Evolutionary conservation across 2,113 vertebrate species (phyloP).

Genomic region (Dicaeum eximium): DNA sequence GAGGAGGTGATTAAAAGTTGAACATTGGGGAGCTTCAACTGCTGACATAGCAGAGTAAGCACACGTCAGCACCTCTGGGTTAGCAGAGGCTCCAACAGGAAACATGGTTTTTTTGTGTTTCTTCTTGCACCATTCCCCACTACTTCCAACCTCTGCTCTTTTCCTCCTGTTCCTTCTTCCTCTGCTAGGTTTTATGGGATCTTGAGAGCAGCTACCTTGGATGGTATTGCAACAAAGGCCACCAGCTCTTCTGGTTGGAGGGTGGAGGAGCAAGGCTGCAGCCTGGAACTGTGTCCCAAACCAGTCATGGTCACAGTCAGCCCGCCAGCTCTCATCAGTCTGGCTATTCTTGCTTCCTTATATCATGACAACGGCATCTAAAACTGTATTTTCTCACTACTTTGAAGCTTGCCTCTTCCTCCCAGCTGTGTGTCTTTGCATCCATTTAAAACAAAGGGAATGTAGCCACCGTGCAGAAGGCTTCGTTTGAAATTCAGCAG

Average conservation of each 20-base stretch:
- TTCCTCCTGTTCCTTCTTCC: neutral
- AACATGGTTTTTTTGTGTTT: fast-evolving
- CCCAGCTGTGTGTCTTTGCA: neutral
- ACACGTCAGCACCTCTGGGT: neutral
- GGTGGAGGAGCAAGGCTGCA: neutral
- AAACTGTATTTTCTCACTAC: neutral
- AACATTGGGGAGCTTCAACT: neutral
- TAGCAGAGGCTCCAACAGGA: neutral
- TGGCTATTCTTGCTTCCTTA: neutral
- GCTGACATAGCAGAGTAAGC: neutral
- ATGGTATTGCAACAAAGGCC: neutral
- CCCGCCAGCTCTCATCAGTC: neutral
- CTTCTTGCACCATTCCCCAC: neutral
- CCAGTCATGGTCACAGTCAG: fast-evolving
- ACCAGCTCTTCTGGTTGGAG: neutral
- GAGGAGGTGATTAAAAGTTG: neutral
- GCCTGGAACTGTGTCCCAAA: neutral
- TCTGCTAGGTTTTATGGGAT: neutral
- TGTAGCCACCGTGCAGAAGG: neutral
- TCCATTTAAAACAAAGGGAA: neutral
- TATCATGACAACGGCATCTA: neutral
- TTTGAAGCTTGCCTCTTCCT: neutral
- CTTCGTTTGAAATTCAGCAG: neutral
- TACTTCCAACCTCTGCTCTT: neutral
- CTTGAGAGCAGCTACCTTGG: neutral